Conservation (phyloP, 2,797 vertebrate genomes). For the Avahi laniger region DNA sequence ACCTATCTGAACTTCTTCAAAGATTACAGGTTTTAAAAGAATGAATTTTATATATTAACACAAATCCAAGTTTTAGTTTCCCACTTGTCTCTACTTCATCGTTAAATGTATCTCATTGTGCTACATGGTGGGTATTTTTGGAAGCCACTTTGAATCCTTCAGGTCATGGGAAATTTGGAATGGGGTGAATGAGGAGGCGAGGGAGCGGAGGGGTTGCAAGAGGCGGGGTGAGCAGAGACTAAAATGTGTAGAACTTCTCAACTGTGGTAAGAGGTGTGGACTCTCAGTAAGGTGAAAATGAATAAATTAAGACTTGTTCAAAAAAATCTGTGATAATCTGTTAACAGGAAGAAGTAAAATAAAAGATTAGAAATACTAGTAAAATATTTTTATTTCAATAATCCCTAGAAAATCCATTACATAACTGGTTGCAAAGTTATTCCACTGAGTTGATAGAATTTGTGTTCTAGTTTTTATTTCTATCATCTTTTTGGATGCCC, state of each 20-base stretch:
- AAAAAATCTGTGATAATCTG: not conserved
- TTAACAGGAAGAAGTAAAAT: not conserved
- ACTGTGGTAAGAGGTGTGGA: not conserved
- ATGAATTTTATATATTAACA: not conserved
- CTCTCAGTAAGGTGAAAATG: not conserved
- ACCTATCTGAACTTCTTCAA: not conserved
- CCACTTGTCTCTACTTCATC: not conserved
- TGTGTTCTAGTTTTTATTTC: not conserved
- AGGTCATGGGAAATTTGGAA: not conserved
- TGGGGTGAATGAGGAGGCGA: not conserved
- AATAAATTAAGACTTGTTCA: not conserved
- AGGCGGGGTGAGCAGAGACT: not conserved
- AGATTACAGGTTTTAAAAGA: not conserved
- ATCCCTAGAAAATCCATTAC: not conserved
- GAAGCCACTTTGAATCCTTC: not conserved
- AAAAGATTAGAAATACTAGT: not conserved
- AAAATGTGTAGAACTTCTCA: not conserved
- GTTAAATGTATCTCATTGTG: not conserved
- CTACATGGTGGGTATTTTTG: not conserved
- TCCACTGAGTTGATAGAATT: not conserved
- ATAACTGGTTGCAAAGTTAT: not conserved
- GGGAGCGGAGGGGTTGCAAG: not conserved
- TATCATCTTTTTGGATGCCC: not conserved
- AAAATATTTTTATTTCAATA: conserved; percentile 16
- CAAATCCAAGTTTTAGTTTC: not conserved